phyloP scores from a whole-genome alignment of 1,140 invertebrate species.

The Palaemon carinicauda region DNA sequence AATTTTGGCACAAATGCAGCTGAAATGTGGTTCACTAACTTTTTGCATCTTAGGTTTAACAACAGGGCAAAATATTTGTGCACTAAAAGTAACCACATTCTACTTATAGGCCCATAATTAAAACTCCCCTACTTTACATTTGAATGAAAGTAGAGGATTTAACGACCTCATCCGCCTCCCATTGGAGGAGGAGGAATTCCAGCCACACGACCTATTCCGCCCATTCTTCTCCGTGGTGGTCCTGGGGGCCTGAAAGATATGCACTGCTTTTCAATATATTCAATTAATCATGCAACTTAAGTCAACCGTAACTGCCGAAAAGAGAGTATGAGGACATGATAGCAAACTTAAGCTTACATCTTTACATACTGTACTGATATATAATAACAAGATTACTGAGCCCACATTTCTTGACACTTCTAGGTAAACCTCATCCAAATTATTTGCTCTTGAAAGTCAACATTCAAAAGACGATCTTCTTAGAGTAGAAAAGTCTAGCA shows the following conservation, averaged over 20 bases:
- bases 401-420: too few species aligned
- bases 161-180: slow-evolving; percentile 54
- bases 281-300: not conserved
- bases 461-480: too few species aligned
- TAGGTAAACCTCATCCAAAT: too few species aligned
- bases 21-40: too few species aligned
- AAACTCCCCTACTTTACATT: not conserved
- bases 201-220: slow-evolving; percentile 24
- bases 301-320: not conserved
- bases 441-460: too few species aligned
- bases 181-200: slow-evolving; percentile 31
- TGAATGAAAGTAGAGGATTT: not conserved
- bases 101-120: not conserved
- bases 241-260: slow-evolving; percentile 34
- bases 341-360: too few species aligned
- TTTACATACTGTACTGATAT: too few species aligned
- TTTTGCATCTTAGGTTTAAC: not conserved
- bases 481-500: too few species aligned
- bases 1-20: too few species aligned
- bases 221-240: slow-evolving; percentile 30
- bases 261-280: not conserved
- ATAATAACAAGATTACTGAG: too few species aligned
- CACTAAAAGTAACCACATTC: not conserved
- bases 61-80: not conserved
- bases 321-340: not conserved